These are phyloP conservation scores for Ophthalmolycus amberensis DNA, from an alignment of 2,113 vertebrate genomes.

Conservation along the genomic window DNA sequence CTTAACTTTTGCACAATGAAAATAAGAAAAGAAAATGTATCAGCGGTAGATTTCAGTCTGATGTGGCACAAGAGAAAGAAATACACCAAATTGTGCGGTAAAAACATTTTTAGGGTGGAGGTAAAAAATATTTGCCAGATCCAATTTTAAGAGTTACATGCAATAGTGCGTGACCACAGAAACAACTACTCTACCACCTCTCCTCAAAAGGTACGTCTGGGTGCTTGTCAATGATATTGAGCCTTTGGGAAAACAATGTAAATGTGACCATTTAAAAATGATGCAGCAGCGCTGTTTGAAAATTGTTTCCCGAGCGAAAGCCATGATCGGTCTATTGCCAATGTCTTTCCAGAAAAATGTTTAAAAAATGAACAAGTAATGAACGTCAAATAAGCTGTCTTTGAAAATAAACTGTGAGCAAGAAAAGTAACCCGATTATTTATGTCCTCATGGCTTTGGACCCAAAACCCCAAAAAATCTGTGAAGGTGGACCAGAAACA, in stretches of 20 bases:
- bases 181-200: background rate
- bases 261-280: background rate
- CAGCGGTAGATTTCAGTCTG: too few relatives aligned
- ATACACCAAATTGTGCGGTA: background rate
- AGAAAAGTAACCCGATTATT: conserved; percentile 1
- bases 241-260: background rate
- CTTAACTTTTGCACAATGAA: background rate
- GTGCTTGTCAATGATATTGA: background rate
- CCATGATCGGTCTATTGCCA: background rate
- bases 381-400: background rate
- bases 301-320: background rate
- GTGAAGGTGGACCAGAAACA: conserved; percentile 10
- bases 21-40: too few relatives aligned
- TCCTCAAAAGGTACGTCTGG: background rate
- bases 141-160: background rate
- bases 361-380: background rate
- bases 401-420: background rate
- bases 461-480: background rate
- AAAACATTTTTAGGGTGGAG: background rate
- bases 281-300: background rate
- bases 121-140: background rate
- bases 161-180: background rate
- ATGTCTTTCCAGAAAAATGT: background rate
- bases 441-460: background rate
- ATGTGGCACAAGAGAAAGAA: background rate